These are phyloP conservation scores for Archivesica marissinica DNA, from an alignment of 1,140 invertebrate genomes.

Conservation along the genomic window DNA sequence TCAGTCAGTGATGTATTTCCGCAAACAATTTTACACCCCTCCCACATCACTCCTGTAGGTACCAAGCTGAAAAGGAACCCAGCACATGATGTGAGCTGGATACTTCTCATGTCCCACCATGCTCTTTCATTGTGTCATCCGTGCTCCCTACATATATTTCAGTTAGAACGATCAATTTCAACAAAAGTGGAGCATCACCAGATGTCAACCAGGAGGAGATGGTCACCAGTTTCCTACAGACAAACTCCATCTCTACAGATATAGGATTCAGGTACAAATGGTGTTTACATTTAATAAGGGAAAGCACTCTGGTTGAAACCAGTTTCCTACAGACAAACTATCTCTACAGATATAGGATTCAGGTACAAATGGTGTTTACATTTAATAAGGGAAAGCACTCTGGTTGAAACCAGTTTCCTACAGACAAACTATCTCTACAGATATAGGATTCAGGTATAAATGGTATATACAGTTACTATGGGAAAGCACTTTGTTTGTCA, in stretches of 20 bases:
- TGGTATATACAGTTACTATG: no score
- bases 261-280: constrained; percentile 78
- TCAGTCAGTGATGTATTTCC: no score
- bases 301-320: no score
- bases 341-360: constrained; percentile 74
- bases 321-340: constrained; percentile 73
- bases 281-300: no score
- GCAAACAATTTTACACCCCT: no score
- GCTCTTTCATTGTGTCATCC: no score
- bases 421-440: constrained; percentile 68
- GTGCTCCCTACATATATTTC: constrained; percentile 51
- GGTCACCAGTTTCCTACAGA: constrained; percentile 73
- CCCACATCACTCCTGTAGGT: no score
- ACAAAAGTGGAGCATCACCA: constrained; percentile 70
- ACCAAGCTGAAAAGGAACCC: no score
- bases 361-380: constrained; percentile 65
- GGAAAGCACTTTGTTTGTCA: no score
- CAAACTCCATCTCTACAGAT: constrained; percentile 68
- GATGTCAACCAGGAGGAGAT: constrained; percentile 77
- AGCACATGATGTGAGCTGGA: no score
- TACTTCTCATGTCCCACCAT: no score
- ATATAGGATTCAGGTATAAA: constrained; percentile 78
- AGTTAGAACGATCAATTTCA: constrained; percentile 74
- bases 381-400: no score
- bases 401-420: constrained; percentile 75